Percentiles rank a stretch among this genome's conserved stretches.
These are phyloP conservation scores for Metridium senile DNA, from an alignment of 92 coral and sea anemone species.

Conservation along the genomic window DNA sequence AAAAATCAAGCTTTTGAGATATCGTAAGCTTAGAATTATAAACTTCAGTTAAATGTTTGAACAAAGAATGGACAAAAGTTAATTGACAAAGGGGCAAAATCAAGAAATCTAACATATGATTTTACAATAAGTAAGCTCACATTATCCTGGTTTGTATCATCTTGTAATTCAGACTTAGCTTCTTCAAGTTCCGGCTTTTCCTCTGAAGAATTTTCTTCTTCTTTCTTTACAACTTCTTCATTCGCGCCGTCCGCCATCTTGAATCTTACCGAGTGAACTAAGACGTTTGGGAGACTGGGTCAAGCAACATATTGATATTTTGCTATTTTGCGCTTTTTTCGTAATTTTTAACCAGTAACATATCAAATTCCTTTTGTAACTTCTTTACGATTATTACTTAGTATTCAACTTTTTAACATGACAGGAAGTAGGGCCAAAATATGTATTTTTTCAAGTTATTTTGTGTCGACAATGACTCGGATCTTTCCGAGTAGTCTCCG, in stretches of 20 bases:
- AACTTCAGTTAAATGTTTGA: no score
- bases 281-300: constrained; percentile 34
- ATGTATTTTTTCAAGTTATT: background rate
- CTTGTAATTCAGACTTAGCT: constrained; percentile 21
- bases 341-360: background rate
- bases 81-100: background rate
- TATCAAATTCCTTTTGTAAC: background rate
- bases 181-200: constrained; percentile 45
- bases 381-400: no score
- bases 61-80: background rate
- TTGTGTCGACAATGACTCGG: background rate
- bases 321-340: background rate
- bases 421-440: no score
- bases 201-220: constrained; percentile 35
- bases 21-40: no score
- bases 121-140: background rate
- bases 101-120: background rate
- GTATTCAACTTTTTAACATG: no score
- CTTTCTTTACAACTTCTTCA: constrained; percentile 49
- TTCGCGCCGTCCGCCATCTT: constrained; percentile 88
- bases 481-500: constrained; percentile 7
- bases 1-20: no score
- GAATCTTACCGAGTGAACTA: constrained; percentile 24
- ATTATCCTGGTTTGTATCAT: constrained; percentile 18
- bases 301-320: constrained; percentile 1